A percentile compares a stretch with the other conserved stretches of the same genome.
Conservation (phyloP, 2,888 invertebrate genomes). For the Megamerina dolium region DNA sequence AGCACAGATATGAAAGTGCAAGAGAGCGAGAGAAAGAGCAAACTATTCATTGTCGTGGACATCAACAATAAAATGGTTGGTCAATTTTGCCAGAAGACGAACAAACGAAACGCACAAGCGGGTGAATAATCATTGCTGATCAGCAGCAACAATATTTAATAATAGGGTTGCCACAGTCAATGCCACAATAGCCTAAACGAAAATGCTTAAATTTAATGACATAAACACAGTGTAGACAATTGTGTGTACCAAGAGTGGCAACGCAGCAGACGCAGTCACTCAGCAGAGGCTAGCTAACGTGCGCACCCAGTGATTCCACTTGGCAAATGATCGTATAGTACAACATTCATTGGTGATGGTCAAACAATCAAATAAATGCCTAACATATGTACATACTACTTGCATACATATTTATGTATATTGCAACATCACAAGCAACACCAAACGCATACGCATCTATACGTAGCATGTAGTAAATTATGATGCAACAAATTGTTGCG, state of each 20-base stretch:
- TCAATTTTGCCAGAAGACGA: too few relatives aligned
- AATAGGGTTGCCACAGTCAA: constrained; percentile 35
- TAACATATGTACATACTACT: too few relatives aligned
- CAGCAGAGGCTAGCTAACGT: background rate
- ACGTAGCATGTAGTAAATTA: too few relatives aligned
- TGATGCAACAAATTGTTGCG: too few relatives aligned
- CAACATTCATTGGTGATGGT: constrained; percentile 18
- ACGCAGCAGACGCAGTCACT: too few relatives aligned
- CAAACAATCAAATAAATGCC: constrained; percentile 15
- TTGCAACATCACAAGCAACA: background rate
- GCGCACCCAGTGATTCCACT: too few relatives aligned
- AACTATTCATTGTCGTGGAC: constrained; percentile 8
- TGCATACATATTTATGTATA: background rate
- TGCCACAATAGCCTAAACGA: constrained; percentile 41
- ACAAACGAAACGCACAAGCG: too few relatives aligned
- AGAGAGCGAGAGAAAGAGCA: constrained; percentile 1
- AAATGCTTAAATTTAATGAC: constrained; percentile 48
- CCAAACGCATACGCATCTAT: too few relatives aligned
- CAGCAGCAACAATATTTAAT: constrained; percentile 24
- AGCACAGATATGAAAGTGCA: constrained; percentile 26
- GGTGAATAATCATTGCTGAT: too few relatives aligned
- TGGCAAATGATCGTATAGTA: too few relatives aligned
- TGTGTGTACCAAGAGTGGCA: too few relatives aligned
- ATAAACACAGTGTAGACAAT: constrained; percentile 33
- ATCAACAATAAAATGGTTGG: too few relatives aligned